Evolutionary conservation across 64 coral and sea anemone genomes (phyloP).

Genomic region (Trachythela sp.): DNA sequence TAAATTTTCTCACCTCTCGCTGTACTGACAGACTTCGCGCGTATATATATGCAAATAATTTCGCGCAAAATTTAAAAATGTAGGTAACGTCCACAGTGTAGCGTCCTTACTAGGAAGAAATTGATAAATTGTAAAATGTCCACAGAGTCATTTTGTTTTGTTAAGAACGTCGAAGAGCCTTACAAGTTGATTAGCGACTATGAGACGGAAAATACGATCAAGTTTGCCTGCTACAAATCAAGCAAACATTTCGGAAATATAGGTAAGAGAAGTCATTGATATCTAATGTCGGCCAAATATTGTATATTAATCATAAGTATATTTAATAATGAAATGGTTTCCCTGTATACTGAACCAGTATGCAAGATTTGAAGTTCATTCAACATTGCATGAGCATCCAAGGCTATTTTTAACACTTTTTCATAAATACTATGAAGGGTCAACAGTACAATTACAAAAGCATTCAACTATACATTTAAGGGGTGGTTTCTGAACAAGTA

Average conservation of each 20-base stretch:
- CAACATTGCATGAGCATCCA: no score
- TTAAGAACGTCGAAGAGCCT: neutral
- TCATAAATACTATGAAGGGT: no score
- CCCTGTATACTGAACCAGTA: no score
- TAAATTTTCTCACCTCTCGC: neutral
- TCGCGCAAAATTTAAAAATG: neutral
- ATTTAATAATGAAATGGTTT: neutral
- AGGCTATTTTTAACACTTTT: no score
- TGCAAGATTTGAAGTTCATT: no score
- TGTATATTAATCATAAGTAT: neutral
- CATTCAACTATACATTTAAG: no score
- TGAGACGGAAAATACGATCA: neutral
- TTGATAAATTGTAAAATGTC: neutral
- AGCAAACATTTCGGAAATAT: neutral
- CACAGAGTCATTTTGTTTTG: neutral
- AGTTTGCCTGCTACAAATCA: neutral
- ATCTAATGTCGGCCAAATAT: neutral
- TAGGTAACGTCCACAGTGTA: neutral
- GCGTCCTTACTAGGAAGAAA: neutral
- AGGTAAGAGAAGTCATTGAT: neutral
- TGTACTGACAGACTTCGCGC: neutral
- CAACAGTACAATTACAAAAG: no score
- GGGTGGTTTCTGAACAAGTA: no score
- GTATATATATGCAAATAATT: neutral
- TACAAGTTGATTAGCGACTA: neutral